These are phyloP conservation scores for Allacma fusca DNA, from an alignment of 2,888 invertebrate species.

Conservation along the genomic window DNA sequence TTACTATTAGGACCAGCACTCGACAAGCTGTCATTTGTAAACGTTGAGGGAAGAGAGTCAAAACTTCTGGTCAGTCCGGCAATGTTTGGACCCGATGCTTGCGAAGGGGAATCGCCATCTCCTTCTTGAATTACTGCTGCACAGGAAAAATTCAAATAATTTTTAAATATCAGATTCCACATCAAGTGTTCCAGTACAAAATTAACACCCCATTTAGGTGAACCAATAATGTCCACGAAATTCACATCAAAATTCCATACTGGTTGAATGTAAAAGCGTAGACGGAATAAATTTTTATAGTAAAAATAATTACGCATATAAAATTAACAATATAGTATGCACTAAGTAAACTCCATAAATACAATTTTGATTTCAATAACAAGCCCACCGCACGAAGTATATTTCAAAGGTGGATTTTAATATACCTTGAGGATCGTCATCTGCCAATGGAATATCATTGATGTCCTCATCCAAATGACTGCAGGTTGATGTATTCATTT, in stretches of 20 bases:
- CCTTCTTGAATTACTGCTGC: conserved; percentile 45
- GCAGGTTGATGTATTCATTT: conserved; percentile 41
- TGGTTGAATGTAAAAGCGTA: no score
- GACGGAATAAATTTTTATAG: no score
- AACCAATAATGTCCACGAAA: no score
- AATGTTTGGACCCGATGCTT: conserved; percentile 72
- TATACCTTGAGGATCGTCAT: conserved; percentile 87
- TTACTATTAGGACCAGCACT: conserved; percentile 54
- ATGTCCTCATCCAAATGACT: conserved; percentile 47
- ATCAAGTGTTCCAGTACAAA: not conserved
- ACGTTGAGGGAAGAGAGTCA: conserved; percentile 88
- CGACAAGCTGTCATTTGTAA: conserved; percentile 80
- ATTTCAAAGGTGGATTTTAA: no score
- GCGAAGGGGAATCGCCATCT: conserved; percentile 62
- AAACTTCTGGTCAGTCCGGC: conserved; percentile 77
- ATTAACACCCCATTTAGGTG: no score
- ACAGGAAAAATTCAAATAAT: not conserved
- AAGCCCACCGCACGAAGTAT: no score
- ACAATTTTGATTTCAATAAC: no score
- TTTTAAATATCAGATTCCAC: conserved; percentile 8
- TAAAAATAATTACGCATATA: no score
- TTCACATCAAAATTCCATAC: no score
- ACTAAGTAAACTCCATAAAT: no score
- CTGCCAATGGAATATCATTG: conserved; percentile 79
- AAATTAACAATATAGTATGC: no score